These are phyloP conservation scores for Lingula anatina DNA, from an alignment of 2,888 invertebrate genomes.

Conservation along the genomic window DNA sequence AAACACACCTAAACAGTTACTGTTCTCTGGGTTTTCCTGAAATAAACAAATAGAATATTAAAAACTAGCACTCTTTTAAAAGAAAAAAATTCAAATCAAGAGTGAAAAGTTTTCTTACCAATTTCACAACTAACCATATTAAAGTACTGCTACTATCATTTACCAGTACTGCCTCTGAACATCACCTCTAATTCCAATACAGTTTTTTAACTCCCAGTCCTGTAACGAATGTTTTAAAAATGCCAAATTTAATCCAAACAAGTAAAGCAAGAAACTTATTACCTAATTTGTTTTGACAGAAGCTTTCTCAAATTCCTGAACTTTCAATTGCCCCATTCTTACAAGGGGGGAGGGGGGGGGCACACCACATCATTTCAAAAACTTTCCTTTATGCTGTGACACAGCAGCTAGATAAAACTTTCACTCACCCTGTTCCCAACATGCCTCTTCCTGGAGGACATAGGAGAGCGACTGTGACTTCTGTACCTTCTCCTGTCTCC, in stretches of 20 bases:
- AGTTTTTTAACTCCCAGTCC: no score
- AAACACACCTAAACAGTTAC: constrained; percentile 89
- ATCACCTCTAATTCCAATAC: no score
- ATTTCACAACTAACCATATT: no score
- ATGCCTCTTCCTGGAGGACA: constrained; percentile 75
- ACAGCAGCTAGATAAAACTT: no score
- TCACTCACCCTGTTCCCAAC: constrained; percentile 62
- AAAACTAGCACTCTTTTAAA: background rate
- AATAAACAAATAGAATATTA: constrained; percentile 7
- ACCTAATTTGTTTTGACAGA: constrained; percentile 16
- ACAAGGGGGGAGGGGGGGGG: background rate
- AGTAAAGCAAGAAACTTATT: constrained; percentile 1
- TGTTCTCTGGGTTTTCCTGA: constrained; percentile 79
- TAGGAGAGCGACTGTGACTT: constrained; percentile 60
- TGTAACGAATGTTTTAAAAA: no score
- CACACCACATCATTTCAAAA: background rate
- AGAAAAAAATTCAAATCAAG: background rate
- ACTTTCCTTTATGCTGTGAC: background rate
- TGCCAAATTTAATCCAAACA: no score
- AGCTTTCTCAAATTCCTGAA: background rate
- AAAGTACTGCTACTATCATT: background rate
- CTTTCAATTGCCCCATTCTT: background rate
- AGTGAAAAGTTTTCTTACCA: no score
- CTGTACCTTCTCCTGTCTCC: constrained; percentile 52
- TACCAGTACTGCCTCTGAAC: background rate